A percentile compares a stretch with the other conserved stretches of the same genome.
Conservation (phyloP, 2,888 invertebrate genomes). For the Habroteleia sp. region DNA sequence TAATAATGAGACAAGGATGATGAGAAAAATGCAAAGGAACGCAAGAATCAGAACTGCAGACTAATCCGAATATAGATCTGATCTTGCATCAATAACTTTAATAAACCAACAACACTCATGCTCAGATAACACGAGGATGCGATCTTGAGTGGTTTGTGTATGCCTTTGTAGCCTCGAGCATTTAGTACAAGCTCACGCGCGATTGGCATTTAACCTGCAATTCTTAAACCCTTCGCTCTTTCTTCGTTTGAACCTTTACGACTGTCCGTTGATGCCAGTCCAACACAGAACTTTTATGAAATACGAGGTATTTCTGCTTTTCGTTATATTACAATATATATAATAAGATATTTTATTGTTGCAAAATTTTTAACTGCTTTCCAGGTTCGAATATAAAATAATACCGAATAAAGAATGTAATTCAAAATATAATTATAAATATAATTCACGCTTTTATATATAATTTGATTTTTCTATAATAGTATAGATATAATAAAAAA, state of each 20-base stretch:
- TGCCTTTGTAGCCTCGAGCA: conserved; percentile 67
- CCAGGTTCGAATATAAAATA: background rate
- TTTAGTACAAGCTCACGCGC: conserved; percentile 71
- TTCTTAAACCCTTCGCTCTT: conserved; percentile 65
- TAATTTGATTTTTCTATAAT: no score
- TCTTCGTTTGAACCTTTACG: conserved; percentile 64
- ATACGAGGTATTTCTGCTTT: conserved; percentile 62
- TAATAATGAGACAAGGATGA: conserved; percentile 63
- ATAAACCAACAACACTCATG: conserved; percentile 76
- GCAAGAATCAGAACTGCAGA: conserved; percentile 67
- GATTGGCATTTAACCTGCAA: conserved; percentile 74
- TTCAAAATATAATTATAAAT: no score
- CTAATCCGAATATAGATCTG: conserved; percentile 76
- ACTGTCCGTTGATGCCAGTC: conserved; percentile 63
- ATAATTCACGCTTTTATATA: no score
- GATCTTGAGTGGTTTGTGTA: conserved; percentile 64
- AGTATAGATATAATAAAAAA: no score
- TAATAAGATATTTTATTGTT: conserved; percentile 58
- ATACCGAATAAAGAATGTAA: conserved; percentile 1
- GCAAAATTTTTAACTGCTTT: conserved; percentile 35
- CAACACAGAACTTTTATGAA: conserved; percentile 61
- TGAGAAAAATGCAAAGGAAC: conserved; percentile 57
- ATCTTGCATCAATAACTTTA: conserved; percentile 77
- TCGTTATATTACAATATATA: conserved; percentile 60
- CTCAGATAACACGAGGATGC: conserved; percentile 66